A percentile compares a stretch with the other conserved stretches of the same genome.
Evolutionary conservation across 2,888 invertebrate genomes (phyloP).

Genomic region (Actias luna): DNA sequence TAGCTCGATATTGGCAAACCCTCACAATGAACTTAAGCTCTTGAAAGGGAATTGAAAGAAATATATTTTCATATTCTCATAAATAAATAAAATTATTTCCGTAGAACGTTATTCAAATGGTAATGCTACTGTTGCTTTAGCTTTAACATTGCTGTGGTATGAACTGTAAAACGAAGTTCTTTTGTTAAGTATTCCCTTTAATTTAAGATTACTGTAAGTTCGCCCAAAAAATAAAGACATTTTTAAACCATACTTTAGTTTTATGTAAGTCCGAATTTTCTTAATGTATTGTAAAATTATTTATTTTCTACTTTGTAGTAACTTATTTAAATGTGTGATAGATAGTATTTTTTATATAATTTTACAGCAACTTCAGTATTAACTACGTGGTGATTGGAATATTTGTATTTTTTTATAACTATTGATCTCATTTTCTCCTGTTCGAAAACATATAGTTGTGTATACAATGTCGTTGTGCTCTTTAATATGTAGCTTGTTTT

Average conservation of each 20-base stretch:
- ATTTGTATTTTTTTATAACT: constrained; percentile 10
- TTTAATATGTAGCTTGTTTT: constrained; percentile 37
- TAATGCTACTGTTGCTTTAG: constrained; percentile 69
- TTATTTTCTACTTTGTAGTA: constrained; percentile 10
- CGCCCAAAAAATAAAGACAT: constrained; percentile 30
- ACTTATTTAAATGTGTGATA: constrained; percentile 12
- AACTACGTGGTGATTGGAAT: constrained; percentile 9
- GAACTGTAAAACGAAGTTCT: constrained; percentile 23
- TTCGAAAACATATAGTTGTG: constrained; percentile 22
- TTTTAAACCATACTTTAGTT: constrained; percentile 12
- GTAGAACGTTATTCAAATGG: constrained; percentile 40
- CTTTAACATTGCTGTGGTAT: constrained; percentile 67
- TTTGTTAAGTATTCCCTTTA: constrained; percentile 38
- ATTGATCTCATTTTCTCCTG: constrained; percentile 16
- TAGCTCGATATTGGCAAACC: constrained; percentile 79
- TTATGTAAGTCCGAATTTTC: not conserved
- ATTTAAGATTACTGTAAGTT: constrained; percentile 29
- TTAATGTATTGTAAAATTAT: not conserved
- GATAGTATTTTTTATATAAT: no score
- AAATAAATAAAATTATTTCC: constrained; percentile 27
- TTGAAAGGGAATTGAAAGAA: constrained; percentile 35
- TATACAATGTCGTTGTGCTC: constrained; percentile 41
- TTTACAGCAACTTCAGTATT: constrained; percentile 11
- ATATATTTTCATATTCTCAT: constrained; percentile 53
- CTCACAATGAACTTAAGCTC: constrained; percentile 64